Base-by-base conservation (phyloP, 2,113 vertebrate species). In the Amazona vittata region DNA sequence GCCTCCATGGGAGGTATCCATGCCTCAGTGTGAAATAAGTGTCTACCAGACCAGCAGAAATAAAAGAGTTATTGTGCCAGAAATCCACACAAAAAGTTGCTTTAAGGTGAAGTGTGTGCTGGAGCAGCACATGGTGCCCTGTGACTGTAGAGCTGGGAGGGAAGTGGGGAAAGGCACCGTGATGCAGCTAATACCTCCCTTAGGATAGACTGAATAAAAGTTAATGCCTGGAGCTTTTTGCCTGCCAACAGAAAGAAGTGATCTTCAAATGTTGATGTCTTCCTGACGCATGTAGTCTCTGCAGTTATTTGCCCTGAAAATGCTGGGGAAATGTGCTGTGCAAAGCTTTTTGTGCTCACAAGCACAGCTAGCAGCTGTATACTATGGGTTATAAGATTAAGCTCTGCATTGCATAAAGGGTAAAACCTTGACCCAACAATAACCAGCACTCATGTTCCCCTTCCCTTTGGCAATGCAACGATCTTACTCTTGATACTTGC, bases 351-450 rank as follows among this genome's bases (percentile, higher is more conserved):
- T 21, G 5, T 8, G 11, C 35, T n/a, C 29, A 47, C 29, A n/a
- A 43, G 22, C 26, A 15, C 17, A 57, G 20, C 15, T 16, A 39
- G 18, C 11, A 64, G 41, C 31, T 53, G 31, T 9, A 21, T 19
- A 0, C 11, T 1, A 0, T 10, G 35, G 50, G 4, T 17, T 16
- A 1, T 11, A 13, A 7, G 41, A 6, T 0, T 25, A 6, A 83
- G 65, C 33, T 16, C 33, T 18, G 11, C 19, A 3, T 16, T 35
- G 50, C 10, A 12, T 18, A 15, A 52, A 49, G n/a, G 11, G 24
- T 21, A 33, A 82, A 86, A 47, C 10, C 47, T 21, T 25, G 8
- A 8, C 5, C 44, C 22, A 29, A 7, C 18, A 25, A n/a, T 11
- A 75, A 71, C 14, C 43, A 50, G 7, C 6, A 3, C 28, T 59